Conservation (phyloP, 2,888 invertebrate genomes). For the Biston stratarius region DNA sequence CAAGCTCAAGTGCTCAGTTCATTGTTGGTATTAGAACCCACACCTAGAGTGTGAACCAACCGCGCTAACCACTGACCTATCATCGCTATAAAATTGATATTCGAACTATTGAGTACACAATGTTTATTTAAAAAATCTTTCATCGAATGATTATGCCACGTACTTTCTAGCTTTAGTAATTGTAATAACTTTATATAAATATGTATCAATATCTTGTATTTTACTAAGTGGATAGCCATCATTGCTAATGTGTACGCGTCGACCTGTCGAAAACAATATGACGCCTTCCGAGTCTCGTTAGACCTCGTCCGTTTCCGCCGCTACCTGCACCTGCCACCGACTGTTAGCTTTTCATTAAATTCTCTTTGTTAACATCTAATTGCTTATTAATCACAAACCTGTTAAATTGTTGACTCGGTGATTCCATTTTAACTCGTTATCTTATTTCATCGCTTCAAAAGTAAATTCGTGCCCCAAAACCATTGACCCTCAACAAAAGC, state of each 20-base stretch:
- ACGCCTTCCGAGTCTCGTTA: slow-evolving; percentile 18
- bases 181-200: neutral
- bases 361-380: slow-evolving; percentile 27
- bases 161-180: neutral
- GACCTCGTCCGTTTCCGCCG: slow-evolving; percentile 17
- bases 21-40: too few species aligned
- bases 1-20: too few species aligned
- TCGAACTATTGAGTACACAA: too few species aligned
- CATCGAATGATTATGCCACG: neutral
- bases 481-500: slow-evolving; percentile 13
- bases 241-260: neutral
- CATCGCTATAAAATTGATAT: too few species aligned
- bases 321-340: slow-evolving; percentile 20
- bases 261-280: slow-evolving; percentile 30
- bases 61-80: too few species aligned
- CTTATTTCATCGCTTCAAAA: neutral
- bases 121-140: too few species aligned
- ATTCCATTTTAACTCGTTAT: slow-evolving; percentile 1
- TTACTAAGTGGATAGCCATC: neutral
- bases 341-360: slow-evolving; percentile 26
- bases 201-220: neutral
- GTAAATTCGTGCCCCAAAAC: neutral
- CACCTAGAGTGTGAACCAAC: too few species aligned
- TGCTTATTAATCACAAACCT: slow-evolving; percentile 18
- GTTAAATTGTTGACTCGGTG: slow-evolving; percentile 1